Percentiles rank a stretch among this genome's conserved stretches.
These are phyloP conservation scores for Synchiropus splendidus DNA, from an alignment of 2,113 vertebrate species.

Conservation along the genomic window DNA sequence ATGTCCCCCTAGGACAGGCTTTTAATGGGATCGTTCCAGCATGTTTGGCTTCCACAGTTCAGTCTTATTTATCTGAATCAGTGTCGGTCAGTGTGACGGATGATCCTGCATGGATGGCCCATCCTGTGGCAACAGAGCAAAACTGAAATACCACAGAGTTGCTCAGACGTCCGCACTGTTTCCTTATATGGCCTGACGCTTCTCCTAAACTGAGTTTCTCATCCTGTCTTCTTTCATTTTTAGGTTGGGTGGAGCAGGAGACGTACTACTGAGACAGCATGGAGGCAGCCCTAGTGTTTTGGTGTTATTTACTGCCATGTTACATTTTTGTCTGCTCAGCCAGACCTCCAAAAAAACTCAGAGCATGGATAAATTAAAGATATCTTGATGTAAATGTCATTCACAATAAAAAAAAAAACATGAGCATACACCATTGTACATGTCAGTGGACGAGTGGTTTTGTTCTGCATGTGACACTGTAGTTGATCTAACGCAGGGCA, in stretches of 20 bases:
- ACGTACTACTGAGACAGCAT: constrained; percentile 73
- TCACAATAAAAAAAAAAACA: constrained; percentile 50
- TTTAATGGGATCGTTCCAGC: not conserved
- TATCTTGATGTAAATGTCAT: constrained; percentile 35
- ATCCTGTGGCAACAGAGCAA: not conserved
- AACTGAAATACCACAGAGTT: too few species aligned
- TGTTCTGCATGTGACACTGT: not conserved
- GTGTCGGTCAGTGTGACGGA: constrained; percentile 4
- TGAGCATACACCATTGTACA: constrained; percentile 26
- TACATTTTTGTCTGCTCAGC: constrained; percentile 44
- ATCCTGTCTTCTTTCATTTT: constrained; percentile 38
- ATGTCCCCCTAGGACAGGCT: constrained; percentile 7
- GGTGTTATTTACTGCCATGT: constrained; percentile 46
- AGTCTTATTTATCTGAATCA: constrained; percentile 11
- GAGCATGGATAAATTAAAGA: constrained; percentile 34
- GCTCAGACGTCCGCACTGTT: constrained; percentile 1
- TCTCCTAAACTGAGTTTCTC: constrained; percentile 1
- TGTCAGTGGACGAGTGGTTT: constrained; percentile 12
- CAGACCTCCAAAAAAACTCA: constrained; percentile 7
- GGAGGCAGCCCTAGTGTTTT: constrained; percentile 17
- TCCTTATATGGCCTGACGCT: not conserved
- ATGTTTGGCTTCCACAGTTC: not conserved
- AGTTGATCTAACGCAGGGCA: not conserved
- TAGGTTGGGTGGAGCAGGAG: constrained; percentile 78
- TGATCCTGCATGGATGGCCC: constrained; percentile 1